Conservation (phyloP, 2,888 invertebrate genomes). For the Tetranychus truncatus region DNA sequence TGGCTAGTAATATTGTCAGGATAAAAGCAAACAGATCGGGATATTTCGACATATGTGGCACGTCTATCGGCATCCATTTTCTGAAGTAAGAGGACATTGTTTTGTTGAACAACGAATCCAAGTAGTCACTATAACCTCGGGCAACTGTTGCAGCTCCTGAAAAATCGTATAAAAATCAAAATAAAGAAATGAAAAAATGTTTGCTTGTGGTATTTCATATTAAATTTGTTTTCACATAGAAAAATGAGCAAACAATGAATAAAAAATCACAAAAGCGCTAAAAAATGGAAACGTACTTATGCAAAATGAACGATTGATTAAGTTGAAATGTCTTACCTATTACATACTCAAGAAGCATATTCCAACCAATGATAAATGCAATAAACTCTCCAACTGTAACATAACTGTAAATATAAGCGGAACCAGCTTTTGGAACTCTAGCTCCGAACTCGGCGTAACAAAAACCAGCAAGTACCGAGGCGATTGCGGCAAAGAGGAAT, state of each 20-base stretch:
- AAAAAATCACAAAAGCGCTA: no score
- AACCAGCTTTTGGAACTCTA: slow-evolving; percentile 68
- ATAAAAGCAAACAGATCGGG: slow-evolving; percentile 35
- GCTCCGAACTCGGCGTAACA: slow-evolving; percentile 82
- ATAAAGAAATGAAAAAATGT: background rate
- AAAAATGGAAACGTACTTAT: background rate
- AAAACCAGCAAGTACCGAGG: slow-evolving; percentile 77
- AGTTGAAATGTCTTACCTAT: slow-evolving; percentile 31
- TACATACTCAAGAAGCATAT: slow-evolving; percentile 37
- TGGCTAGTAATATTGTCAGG: slow-evolving; percentile 33
- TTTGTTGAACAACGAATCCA: slow-evolving; percentile 34
- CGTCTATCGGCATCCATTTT: slow-evolving; percentile 32
- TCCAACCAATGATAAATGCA: slow-evolving; percentile 39
- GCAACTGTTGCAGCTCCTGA: slow-evolving; percentile 42
- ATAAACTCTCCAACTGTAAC: slow-evolving; percentile 40
- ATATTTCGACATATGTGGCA: slow-evolving; percentile 32
- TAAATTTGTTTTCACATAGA: no score
- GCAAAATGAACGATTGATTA: background rate
- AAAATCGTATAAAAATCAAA: background rate
- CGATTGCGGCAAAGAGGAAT: slow-evolving; percentile 67
- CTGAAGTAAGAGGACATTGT: slow-evolving; percentile 32
- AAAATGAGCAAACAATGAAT: no score
- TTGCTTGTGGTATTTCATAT: no score
- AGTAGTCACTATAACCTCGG: slow-evolving; percentile 35
- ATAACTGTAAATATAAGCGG: slow-evolving; percentile 81